These are phyloP conservation scores for Ennomos quercinarius DNA, from an alignment of 2,888 invertebrate genomes.

Conservation along the genomic window DNA sequence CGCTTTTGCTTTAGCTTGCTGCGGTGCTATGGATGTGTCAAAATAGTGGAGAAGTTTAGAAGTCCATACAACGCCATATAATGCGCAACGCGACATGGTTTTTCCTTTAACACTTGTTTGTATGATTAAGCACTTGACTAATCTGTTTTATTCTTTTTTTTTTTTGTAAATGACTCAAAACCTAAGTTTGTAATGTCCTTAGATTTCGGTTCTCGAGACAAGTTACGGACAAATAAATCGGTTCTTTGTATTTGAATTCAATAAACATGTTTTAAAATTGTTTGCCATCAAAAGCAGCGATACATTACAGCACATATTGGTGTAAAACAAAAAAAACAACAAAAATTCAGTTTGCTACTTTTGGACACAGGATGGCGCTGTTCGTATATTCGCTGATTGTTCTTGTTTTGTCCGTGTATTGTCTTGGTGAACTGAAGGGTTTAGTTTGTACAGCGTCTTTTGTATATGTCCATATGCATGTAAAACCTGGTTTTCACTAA, in stretches of 20 bases:
- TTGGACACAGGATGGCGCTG: neutral
- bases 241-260: too few species aligned
- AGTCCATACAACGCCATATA: constrained; percentile 55
- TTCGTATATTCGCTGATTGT: neutral
- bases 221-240: constrained; percentile 15
- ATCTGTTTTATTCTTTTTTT: constrained; percentile 55
- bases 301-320: too few species aligned
- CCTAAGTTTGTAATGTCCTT: constrained; percentile 45
- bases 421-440: constrained; percentile 47
- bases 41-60: constrained; percentile 17
- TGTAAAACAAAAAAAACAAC: too few species aligned
- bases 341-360: too few species aligned
- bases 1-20: constrained; percentile 81
- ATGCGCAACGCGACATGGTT: constrained; percentile 75
- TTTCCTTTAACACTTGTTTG: constrained; percentile 84
- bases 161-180: constrained; percentile 43
- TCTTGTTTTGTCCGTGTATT: constrained; percentile 42
- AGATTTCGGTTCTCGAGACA: constrained; percentile 43
- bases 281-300: too few species aligned
- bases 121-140: constrained; percentile 76
- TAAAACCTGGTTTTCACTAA: constrained; percentile 60
- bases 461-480: constrained; percentile 76
- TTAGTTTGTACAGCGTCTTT: constrained; percentile 62
- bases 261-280: too few species aligned
- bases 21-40: constrained; percentile 68